Evolutionary conservation across 2,797 vertebrate species (phyloP), one percentile per base, ranked within the genome.

Genomic region (Myripristis jacobus): DNA sequence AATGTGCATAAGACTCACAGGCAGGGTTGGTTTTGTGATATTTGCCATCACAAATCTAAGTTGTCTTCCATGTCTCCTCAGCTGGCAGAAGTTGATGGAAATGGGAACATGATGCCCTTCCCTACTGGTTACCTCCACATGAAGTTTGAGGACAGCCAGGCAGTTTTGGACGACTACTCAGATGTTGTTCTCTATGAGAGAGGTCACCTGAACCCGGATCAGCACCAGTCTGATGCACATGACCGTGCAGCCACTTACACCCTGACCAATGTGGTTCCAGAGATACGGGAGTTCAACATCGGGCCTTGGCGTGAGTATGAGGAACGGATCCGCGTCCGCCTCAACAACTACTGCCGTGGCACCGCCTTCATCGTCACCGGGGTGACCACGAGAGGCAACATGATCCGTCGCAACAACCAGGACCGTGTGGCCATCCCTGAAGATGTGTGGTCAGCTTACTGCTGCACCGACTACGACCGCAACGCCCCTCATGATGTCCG

Each of bases 81-180:
- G 92, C 82, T 93, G 72, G 92, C 92, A 76, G 91, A 94, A 61
- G 19, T 87, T 0, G 90, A 92, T 55, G 93, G 92, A 9, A 92
- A 92, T 41, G 92, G 92, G 1, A 94, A 93, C 85, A 93, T 94
- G 93, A 61, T 89, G 63, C 76, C 91, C 0, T 93, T 93, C 80
- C 92, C 92, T 3, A 90, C 89, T 1, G 90, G 89, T 29, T 92
- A 93, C 85, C 82, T 93, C 53, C 92, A 93, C 71, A 93, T 91
- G 91, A 93, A 92, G 85, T 93, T 94, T 48, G 93, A 93, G 60
- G 91, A 91, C 80, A 93, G 90, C 83, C 92, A 92, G 70, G 91
- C 88, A 0, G 87, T 92, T 27, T 86, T 92, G 31, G 83, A 92
- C 18, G 92, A 93, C 81, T 93, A 92, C 55, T 91, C 92, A 2